Evolutionary conservation across 2,888 invertebrate genomes (phyloP), one percentile per base, ranked within the genome.

Genomic region (Zaprionus obscuricornis): DNA sequence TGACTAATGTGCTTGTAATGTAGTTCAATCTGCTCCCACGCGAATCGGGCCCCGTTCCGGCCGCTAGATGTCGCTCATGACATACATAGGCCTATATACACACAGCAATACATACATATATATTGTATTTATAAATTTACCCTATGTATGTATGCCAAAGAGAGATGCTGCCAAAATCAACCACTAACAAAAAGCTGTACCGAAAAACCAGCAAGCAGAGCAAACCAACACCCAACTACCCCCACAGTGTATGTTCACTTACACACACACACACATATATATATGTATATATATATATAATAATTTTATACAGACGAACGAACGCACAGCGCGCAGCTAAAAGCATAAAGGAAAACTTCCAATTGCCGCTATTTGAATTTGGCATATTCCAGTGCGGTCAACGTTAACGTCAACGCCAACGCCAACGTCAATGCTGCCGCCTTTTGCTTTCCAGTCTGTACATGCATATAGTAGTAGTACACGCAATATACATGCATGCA

Each of bases 311-410:
- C 55, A 73, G 50, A 52, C 69, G 66, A 70, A 57, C 69, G 73
- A 63, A 60, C 73, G 58, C 55, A 51, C 43, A n/a, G 43, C 37
- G 37, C 37, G 27, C 42, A 51, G 43, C 11, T 26, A 26, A 8
- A 11, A 13, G 10, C 34, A 3, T 2, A 17, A 40, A 42, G 49
- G 55, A 62, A 57, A 46, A 58, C 52, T 78, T 78, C 81, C 78
- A 79, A 79, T 81, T 81, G 78, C 77, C 68, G 76, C 76, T 78
- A 71, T 77, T 74, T 64, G 74, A 78, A 78, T 74, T 81, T 77
- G 75, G 73, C 75, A 78, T 77, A 74, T 79, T 78, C 78, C 78
- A 78, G 68, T 68, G 52, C 56, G 46, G 45, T 33, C 24, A n/a
- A n/a, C n/a, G n/a, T n/a, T n/a, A n/a, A n/a, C n/a, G n/a, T n/a